Conservation (phyloP, 1,140 invertebrate species). For the Bombus confusus region DNA sequence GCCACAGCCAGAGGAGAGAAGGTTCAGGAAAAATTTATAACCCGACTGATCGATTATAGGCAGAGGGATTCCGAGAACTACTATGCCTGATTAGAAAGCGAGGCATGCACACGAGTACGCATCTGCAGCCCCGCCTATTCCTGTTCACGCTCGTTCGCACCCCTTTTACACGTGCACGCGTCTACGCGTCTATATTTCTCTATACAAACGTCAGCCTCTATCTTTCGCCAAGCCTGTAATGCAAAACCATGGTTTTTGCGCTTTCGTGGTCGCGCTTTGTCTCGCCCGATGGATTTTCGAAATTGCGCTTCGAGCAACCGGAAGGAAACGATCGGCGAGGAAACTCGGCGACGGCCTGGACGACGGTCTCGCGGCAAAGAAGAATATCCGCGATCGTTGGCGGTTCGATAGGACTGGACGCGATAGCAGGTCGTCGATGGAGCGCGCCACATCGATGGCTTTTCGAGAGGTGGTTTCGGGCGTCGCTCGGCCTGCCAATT, state of each 20-base stretch:
- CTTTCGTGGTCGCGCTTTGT: background rate
- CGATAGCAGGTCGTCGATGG: background rate
- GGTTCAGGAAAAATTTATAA: constrained; percentile 75
- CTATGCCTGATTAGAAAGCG: constrained; percentile 80
- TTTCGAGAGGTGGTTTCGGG: constrained; percentile 33
- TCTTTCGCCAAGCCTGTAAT: constrained; percentile 42
- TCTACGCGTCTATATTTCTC: constrained; percentile 51
- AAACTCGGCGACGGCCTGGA: too few species aligned
- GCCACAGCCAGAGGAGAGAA: constrained; percentile 12
- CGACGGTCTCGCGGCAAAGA: too few species aligned
- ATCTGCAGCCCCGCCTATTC: constrained; percentile 74
- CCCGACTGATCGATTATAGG: constrained; percentile 76
- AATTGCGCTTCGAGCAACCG: too few species aligned
- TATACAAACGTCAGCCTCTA: constrained; percentile 13
- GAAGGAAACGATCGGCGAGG: too few species aligned
- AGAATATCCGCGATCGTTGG: too few species aligned
- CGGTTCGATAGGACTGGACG: background rate
- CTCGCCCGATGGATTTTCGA: too few species aligned
- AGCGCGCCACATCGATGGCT: background rate
- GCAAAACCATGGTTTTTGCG: constrained; percentile 55
- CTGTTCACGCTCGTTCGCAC: constrained; percentile 61
- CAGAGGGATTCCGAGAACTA: constrained; percentile 80
- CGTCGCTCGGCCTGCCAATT: constrained; percentile 58
- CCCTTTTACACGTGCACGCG: constrained; percentile 59
- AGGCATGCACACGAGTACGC: constrained; percentile 71